These are phyloP conservation scores for Sebastes nivosus DNA, from an alignment of 2,797 vertebrate genomes.

Conservation along the genomic window DNA sequence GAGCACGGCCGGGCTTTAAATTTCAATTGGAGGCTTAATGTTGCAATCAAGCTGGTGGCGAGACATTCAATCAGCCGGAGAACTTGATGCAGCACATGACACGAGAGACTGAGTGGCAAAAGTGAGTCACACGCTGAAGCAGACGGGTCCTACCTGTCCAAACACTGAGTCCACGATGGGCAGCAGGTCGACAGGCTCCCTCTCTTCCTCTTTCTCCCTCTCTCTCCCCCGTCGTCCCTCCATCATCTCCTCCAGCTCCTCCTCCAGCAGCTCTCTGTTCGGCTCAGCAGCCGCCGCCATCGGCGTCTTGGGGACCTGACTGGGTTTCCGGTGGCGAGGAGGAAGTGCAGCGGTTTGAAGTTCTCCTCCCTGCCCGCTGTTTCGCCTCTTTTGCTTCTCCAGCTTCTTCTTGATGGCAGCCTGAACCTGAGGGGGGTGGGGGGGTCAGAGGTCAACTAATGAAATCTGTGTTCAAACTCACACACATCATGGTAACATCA, in stretches of 20 bases:
- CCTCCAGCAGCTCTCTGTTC: conserved; percentile 41
- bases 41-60: conserved; percentile 45
- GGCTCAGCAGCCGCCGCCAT: conserved; percentile 6
- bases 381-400: conserved; percentile 75
- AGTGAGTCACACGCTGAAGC: background rate
- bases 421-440: conserved; percentile 70
- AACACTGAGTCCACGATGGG: conserved; percentile 81
- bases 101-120: background rate
- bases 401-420: conserved; percentile 83
- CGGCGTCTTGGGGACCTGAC: background rate
- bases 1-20: conserved; percentile 37
- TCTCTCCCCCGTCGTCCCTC: conserved; percentile 57
- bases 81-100: conserved; percentile 39
- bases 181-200: conserved; percentile 65
- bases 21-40: conserved; percentile 45
- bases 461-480: background rate
- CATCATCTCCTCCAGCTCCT: conserved; percentile 68
- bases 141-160: conserved; percentile 78
- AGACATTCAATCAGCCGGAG: conserved; percentile 60
- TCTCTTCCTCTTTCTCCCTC: conserved; percentile 43
- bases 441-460: background rate
- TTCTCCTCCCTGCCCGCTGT: conserved; percentile 34
- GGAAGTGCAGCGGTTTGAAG: conserved; percentile 2
- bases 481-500: background rate
- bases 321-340: conserved; percentile 30